These are phyloP conservation scores for Sesia bembeciformis DNA, from an alignment of 2,888 invertebrate species.

Conservation along the genomic window DNA sequence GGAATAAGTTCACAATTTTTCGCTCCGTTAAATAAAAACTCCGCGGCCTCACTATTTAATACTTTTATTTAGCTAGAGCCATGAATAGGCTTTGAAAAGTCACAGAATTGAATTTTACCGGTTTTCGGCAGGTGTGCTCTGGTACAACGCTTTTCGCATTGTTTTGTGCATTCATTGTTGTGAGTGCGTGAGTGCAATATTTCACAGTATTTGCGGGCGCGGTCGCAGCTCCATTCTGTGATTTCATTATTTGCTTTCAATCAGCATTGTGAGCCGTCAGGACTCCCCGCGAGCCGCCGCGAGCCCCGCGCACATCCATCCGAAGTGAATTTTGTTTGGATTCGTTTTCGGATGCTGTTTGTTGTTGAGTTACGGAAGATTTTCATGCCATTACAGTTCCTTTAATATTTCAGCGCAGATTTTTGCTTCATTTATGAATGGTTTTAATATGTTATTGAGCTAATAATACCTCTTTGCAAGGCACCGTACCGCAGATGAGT, in stretches of 20 bases:
- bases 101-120: neutral
- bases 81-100: neutral
- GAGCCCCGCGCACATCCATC: slow-evolving; percentile 31
- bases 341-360: slow-evolving; percentile 67
- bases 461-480: neutral
- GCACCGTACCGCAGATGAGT: neutral
- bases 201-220: slow-evolving; percentile 60
- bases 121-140: neutral
- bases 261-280: slow-evolving; percentile 62
- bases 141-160: neutral
- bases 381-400: slow-evolving; percentile 29
- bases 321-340: slow-evolving; percentile 65
- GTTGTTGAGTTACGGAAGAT: slow-evolving; percentile 54
- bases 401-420: neutral
- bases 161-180: slow-evolving; percentile 38
- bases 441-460: neutral
- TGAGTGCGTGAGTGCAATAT: slow-evolving; percentile 48
- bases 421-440: neutral
- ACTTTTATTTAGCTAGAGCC: neutral
- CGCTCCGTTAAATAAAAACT: neutral
- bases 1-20: neutral
- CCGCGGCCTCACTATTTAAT: neutral
- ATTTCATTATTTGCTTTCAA: slow-evolving; percentile 75
- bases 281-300: slow-evolving; percentile 14
- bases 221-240: slow-evolving; percentile 51